phyloP scores from a whole-genome alignment of 92 coral and sea anemone genomes.

The Muricea muricata region DNA sequence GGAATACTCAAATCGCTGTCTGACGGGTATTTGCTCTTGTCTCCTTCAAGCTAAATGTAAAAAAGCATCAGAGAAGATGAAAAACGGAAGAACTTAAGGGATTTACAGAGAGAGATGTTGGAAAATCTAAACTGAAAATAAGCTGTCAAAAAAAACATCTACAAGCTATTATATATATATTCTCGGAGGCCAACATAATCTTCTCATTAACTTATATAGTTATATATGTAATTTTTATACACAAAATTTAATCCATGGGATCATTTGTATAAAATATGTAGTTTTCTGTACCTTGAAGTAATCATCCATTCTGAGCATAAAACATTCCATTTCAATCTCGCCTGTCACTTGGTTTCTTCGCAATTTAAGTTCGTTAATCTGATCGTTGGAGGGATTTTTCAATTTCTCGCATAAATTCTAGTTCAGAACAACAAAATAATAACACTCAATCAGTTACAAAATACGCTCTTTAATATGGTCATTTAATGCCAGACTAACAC shows the following conservation, averaged over 20 bases:
- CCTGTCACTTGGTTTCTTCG: conserved; percentile 27
- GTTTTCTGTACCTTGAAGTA: conserved; percentile 52
- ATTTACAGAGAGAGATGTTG: not conserved
- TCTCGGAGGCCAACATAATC: too few relatives aligned
- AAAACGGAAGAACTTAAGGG: not conserved
- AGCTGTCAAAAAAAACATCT: too few relatives aligned
- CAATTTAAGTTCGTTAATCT: conserved; percentile 10
- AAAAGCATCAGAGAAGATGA: not conserved
- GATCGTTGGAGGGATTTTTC: not conserved
- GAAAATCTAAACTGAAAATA: too few relatives aligned
- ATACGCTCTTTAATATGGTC: too few relatives aligned
- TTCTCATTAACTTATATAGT: too few relatives aligned
- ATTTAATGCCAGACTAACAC: too few relatives aligned
- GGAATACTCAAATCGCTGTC: conserved; percentile 60
- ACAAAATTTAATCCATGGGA: too few relatives aligned
- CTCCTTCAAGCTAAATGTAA: not conserved
- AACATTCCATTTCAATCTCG: conserved; percentile 23
- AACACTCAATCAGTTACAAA: too few relatives aligned
- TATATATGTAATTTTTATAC: too few relatives aligned
- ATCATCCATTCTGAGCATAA: conserved; percentile 52
- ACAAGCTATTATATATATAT: too few relatives aligned
- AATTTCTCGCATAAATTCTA: conserved; percentile 7
- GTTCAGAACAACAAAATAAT: not conserved
- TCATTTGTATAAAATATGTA: too few relatives aligned
- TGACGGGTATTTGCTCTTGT: not conserved